phyloP scores from a whole-genome alignment of 2,888 invertebrate species.

The Pseudococcus viburni region DNA sequence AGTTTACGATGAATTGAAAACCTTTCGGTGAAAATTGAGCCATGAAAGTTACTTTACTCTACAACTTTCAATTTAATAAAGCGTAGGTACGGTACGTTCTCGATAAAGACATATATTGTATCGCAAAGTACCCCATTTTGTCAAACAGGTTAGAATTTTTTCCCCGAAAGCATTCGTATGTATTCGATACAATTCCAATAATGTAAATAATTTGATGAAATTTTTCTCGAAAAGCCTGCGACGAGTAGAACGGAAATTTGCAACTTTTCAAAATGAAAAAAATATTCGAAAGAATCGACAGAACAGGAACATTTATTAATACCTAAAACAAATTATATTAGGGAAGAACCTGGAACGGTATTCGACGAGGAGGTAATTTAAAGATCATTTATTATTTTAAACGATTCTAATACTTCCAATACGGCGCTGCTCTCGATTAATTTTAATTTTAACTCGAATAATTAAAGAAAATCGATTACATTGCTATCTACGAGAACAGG shows the following conservation, averaged over 20 bases:
- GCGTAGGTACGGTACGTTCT: not conserved
- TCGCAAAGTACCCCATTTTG: not conserved
- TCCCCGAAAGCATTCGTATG: not conserved
- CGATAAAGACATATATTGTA: not conserved
- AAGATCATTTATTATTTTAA: not conserved
- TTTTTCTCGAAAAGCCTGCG: not conserved
- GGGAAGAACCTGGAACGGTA: not conserved
- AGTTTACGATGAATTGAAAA: constrained; percentile 10
- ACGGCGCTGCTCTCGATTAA: not conserved
- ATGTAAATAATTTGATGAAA: not conserved
- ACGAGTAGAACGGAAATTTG: not conserved
- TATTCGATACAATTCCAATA: not conserved
- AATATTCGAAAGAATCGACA: not conserved
- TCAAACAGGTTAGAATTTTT: not conserved
- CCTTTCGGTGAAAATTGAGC: constrained; percentile 1
- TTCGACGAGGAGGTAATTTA: not conserved
- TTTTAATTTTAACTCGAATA: constrained; percentile 15
- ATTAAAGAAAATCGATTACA: constrained; percentile 11
- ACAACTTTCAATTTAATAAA: constrained; percentile 20
- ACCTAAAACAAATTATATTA: not conserved
- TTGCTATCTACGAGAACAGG: not conserved
- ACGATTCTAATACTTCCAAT: constrained; percentile 11
- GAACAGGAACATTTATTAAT: not conserved
- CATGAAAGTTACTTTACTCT: constrained; percentile 16
- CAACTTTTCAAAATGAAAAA: not conserved